These are phyloP conservation scores for Trematocara macrostoma DNA, from an alignment of 2,113 vertebrate genomes.

Conservation along the genomic window DNA sequence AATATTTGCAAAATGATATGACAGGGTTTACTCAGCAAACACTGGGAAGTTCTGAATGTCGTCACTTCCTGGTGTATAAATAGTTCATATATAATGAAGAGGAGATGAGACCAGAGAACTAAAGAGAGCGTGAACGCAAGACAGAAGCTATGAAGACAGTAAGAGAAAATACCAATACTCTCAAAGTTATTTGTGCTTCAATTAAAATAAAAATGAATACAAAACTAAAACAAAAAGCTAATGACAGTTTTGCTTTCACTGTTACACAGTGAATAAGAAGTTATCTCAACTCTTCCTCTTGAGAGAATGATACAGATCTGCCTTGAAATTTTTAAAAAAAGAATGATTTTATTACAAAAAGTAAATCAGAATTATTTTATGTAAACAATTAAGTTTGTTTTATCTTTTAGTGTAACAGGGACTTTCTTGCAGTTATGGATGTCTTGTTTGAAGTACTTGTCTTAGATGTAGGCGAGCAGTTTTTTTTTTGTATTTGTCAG, in stretches of 20 bases:
- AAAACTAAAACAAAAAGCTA: neutral
- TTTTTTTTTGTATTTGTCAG: rapidly evolving
- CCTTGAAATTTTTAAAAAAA: neutral
- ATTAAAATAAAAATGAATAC: neutral
- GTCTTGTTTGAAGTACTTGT: neutral
- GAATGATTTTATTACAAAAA: neutral
- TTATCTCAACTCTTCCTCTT: neutral
- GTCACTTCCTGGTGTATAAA: slow-evolving; percentile 28
- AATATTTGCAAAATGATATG: slow-evolving; percentile 7
- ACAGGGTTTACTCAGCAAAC: slow-evolving; percentile 4
- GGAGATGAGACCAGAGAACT: neutral
- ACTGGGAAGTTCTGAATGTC: neutral
- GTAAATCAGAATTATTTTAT: neutral
- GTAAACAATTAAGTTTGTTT: neutral
- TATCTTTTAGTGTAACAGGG: neutral
- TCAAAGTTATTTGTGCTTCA: neutral
- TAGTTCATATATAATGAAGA: neutral
- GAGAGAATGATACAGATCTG: neutral
- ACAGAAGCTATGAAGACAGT: neutral
- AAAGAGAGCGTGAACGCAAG: neutral
- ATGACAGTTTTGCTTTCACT: neutral
- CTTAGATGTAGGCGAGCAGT: neutral
- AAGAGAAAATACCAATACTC: neutral
- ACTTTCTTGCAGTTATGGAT: neutral
- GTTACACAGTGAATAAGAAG: neutral